Base-by-base conservation (phyloP, 2,888 invertebrate genomes). In the Nymphalis c-album region DNA sequence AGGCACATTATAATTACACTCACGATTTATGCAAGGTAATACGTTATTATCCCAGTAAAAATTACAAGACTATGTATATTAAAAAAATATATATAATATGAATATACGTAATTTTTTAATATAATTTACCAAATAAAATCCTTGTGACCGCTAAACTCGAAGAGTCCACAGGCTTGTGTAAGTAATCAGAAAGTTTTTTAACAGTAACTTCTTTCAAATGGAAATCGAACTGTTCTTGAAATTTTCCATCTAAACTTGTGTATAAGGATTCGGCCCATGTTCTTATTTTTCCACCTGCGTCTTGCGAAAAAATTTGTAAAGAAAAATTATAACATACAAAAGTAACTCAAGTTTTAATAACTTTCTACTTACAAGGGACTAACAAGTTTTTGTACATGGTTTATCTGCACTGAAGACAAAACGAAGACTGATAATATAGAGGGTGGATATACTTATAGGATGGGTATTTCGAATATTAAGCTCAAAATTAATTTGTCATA, bases 131-230 rank as follows among this genome's bases (percentile, higher is more conserved):
- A 83, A 96, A 98, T 2, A 96, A 86, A 73, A 97, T 95, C 69
- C 98, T 94, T 13, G 95, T 94, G 0, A 97, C 86, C 13, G 96
- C 97, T 65, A 98, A 91, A 74, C 96, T 95, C 0, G 96, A 94
- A 0, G 96, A 94, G 88, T 97, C 96, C 48, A 93, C 94, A 0
- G 95, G 95, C 59, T 87, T 83, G 78, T 95, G 93, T 82, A 96
- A 86, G 75, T 94, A 93, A 53, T 80, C 76, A 0, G 93, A 88
- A 31, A 96, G 82, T 67, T 87, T 91, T 1, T 83, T 76, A 64
- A 93, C 85, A 8, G 88, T 79, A 0, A 78, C 71, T 45, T 90
- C 85, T 60, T 74, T 74, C 0, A 85, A 68, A 20, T 75, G 73
- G 70, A 87, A 90, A 0, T 86, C 88, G 68, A 89, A 90, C 68